Base-by-base conservation (phyloP, 30 jellyfish, hydroid and myxozoan species). In the Rhopilema esculentum region DNA sequence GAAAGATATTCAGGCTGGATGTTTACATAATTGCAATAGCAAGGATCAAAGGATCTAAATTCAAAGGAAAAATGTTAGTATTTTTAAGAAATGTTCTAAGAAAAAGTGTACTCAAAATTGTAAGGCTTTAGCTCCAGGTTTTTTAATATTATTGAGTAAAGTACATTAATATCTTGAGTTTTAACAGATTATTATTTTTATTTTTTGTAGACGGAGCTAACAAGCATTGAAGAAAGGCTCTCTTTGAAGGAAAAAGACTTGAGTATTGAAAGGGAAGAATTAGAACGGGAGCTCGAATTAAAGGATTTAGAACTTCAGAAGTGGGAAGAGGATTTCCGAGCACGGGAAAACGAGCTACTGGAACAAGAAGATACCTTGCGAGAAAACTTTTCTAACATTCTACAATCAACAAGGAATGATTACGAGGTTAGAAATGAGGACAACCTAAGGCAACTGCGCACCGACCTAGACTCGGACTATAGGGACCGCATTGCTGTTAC, bases 381-480 rank as follows among this genome's bases (percentile, higher is more conserved):
- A 86, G 77, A 80, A 86, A 77, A 86, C 63, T 90, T 74, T 62
- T 88, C 72, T 27, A 90, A 86, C 6, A 82, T 68, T 17, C 93
- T 95, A 8, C 86, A 74, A 21, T 70, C 92, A 12, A 77, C 98
- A 27, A 77, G 95, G 25, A 69, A 29, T 25, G 85, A 82, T 33
- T 61, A 90, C 49, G 94, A 84, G 49, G 52, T 27, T 26, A 73
- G 98, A 50, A 77, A 90, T 76, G 89, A 79, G 40, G 96, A 83
- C 69, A 88, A 85, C 53, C 75, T 93, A 19, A 72, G 89, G 25
- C 91, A 83, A 73, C 82, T 93, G 9, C 89, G 98, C 16, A 83
- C 89, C 1, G 97, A 93, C 26, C 84, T 93, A 66, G 97, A 93
- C 78, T 67, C 78, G 17, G 98, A 93, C 80, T 82, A 93, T 76